Evolutionary conservation across 2,888 invertebrate genomes (phyloP).

Genomic region (Lithophane ornitopus): DNA sequence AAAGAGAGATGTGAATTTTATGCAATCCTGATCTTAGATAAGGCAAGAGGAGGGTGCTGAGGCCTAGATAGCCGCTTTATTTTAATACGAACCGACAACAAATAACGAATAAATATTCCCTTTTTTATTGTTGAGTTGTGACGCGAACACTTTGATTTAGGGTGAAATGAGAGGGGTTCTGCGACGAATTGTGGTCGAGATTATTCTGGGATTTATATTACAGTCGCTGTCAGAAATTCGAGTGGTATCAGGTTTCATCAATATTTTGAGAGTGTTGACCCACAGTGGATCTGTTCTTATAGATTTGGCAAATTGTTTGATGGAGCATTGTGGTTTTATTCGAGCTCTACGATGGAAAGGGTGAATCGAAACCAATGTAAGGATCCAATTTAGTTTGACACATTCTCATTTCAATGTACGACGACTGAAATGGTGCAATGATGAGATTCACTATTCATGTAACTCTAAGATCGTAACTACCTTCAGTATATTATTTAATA

Average conservation of each 20-base stretch:
- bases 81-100: conserved; percentile 90
- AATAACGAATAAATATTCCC: conserved; percentile 90
- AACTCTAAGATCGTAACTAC: neutral
- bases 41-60: conserved; percentile 84
- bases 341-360: conserved; percentile 37
- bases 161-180: conserved; percentile 82
- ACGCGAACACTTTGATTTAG: conserved; percentile 88
- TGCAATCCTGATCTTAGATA: conserved; percentile 89
- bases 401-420: conserved; percentile 21
- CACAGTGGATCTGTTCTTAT: conserved; percentile 56
- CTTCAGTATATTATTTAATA: neutral
- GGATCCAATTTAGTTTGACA: conserved; percentile 43
- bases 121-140: conserved; percentile 87
- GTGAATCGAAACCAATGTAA: conserved; percentile 28
- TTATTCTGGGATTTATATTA: conserved; percentile 87
- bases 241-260: conserved; percentile 84
- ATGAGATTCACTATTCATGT: conserved; percentile 7
- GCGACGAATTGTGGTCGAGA: conserved; percentile 87
- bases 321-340: conserved; percentile 51
- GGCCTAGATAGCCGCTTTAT: conserved; percentile 88
- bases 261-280: conserved; percentile 80
- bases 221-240: conserved; percentile 79
- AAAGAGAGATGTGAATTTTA: conserved; percentile 88
- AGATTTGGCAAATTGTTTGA: conserved; percentile 70
- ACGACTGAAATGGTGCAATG: neutral